Base-by-base conservation (phyloP, 2,888 invertebrate species). In the Drosophila histrio region DNA sequence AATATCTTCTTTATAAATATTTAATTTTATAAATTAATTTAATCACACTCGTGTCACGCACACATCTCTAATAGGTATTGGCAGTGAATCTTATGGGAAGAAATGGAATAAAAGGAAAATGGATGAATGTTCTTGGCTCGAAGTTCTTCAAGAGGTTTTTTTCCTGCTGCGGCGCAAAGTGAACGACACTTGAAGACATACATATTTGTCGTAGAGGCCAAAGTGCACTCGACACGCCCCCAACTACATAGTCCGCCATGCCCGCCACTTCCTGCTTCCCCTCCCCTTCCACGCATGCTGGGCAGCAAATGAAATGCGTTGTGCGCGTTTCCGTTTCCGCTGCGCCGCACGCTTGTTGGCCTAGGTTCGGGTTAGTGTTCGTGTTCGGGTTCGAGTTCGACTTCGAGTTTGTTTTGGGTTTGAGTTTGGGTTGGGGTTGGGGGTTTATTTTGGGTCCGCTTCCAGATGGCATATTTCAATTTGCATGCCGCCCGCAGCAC, bases 401-500 rank as follows among this genome's bases (percentile, higher is more conserved):
- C 2, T 34, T 43, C 24, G 7, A 46, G 11, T 36, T 32, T 15
- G 21, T 7, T 24, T 44, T 22, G 30, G 7, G 17, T 64, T 30
- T 8, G 49, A 11, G 22, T 49, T 41, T n/a, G 28, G 8, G 39
- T 39, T 28, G 15, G n/a, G 3, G 22, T 13, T 53, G 21, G 22
- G 2, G 24, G n/a, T n/a, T 26, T 32, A n/a, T 69, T 50, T 47
- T 15, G 47, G 65, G 43, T 7, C 36, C 60, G 9, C 41, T 47
- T 47, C 7, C 47, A 36, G 53, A 11, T 81, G 76, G 69, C 76
- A 72, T 60, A 72, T 80, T 82, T 79, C 86, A 82, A 82, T 82
- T 82, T 82, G 47, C 70, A 82, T 82, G 79, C 61, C 68, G 82
- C 83, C 88, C 80, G 79, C 76, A 88, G 88, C 76, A 71, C 63